Evolutionary conservation across 1,140 invertebrate genomes (phyloP), one percentile per base, ranked within the genome.

Genomic region (Papilio aristodemus): DNA sequence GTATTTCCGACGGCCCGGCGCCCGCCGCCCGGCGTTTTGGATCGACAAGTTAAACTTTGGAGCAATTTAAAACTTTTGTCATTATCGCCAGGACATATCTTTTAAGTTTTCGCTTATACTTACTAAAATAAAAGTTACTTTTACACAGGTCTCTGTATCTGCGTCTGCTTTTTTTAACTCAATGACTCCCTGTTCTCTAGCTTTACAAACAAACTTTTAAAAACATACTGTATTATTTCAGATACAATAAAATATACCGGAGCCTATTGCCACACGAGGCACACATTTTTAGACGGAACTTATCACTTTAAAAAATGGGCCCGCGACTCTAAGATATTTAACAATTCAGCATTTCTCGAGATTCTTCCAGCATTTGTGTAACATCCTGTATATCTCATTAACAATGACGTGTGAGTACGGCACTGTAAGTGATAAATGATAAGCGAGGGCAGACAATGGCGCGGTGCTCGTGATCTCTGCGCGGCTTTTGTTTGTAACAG

Each of bases 21-120:
- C 13, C 13, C 2, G n/a, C 22, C 13, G 13, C 57, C 25, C 27
- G 57, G 57, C 57, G 57, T n/a, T 36, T 59, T 59, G 57, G 57
- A 59, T 59, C 57, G 57, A 59, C 57, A 62, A 62, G 59, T 62
- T 62, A 38, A 62, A 62, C 59, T 62, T 62, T 39, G 36, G 32
- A 62, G 32, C 59, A 37, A 38, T 62, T 62, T 62, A 62, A 62
- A 62, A 62, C 59, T 62, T 62, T 37, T 36, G 32, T 62, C 59
- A 62, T 62, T 62, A 14, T 62, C 59, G 59, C 32, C 14, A 14
- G 36, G 59, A 39, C 27, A 60, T 38, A 58, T 58, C 57, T 58
- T 58, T 58, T 58, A 58, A 58, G 57, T 58, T 58, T 32, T 58
- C 57, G 57, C 57, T 58, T 58, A 58, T 36, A 58, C 57, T 32